Evolutionary conservation across 1,140 invertebrate genomes (phyloP).

Genomic region (Dendroctonus valens): DNA sequence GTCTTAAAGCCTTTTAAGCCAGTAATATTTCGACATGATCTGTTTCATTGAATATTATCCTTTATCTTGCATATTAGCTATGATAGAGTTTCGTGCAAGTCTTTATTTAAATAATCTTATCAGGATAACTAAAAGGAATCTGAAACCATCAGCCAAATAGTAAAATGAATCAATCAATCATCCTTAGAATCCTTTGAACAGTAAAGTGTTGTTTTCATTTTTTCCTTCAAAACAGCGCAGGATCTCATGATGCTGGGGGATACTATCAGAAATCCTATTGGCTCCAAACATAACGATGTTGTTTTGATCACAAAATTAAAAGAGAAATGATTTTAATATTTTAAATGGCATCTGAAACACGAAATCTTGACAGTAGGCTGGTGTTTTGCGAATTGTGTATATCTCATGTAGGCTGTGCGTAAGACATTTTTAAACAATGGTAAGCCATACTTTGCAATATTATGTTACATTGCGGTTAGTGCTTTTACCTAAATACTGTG

Average conservation of each 20-base stretch:
- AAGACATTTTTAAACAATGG: too few species aligned
- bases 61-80: not conserved
- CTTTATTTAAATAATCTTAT: slow-evolving; percentile 9
- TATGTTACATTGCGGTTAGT: too few species aligned
- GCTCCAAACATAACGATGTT: slow-evolving; percentile 24
- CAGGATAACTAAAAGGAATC: slow-evolving; percentile 12
- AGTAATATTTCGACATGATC: slow-evolving; percentile 12
- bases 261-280: slow-evolving; percentile 18
- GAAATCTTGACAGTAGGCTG: slow-evolving; percentile 13
- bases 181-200: slow-evolving; percentile 27
- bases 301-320: slow-evolving; percentile 29
- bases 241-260: slow-evolving; percentile 16
- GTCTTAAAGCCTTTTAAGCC: not conserved
- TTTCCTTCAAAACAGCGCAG: slow-evolving; percentile 28
- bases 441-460: too few species aligned
- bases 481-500: too few species aligned
- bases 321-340: slow-evolving; percentile 25
- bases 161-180: slow-evolving; percentile 33
- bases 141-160: slow-evolving; percentile 20
- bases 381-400: not conserved
- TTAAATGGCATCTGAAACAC: slow-evolving; percentile 14
- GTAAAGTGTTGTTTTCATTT: slow-evolving; percentile 33
- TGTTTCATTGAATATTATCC: not conserved
- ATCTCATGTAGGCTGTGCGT: too few species aligned
- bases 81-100: not conserved